Base-by-base conservation (phyloP, 2,888 invertebrate species). In the Hipparchia sbordonii region DNA sequence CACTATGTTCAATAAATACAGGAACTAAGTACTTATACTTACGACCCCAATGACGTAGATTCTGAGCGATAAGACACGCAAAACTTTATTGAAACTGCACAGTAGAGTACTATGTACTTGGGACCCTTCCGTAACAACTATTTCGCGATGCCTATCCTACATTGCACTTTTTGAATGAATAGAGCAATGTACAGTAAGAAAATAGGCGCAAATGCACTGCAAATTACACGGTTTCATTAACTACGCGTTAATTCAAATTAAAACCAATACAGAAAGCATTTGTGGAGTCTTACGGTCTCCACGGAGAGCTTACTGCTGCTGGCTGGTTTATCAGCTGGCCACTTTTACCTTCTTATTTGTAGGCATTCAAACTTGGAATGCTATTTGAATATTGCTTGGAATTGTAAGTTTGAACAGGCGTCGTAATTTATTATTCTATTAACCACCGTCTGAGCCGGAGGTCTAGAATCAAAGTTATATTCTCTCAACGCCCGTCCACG, bases 1-100 rank as follows among this genome's bases (percentile, higher is more conserved):
- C 6, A 46, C 5, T 48, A 39, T 9, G 3, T 62, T 62, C 46
- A 83, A 84, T 82, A 81, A 81, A 81, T 78, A 75, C 78, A 79
- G 85, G 83, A 72, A 75, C 71, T 71, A 75, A 65, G 82, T 83
- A 56, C 56, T 56, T 56, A 13, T 13, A 46, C 0, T 2, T 62
- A 81, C 85, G 88, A 87, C 84, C 86, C 86, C 83, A 87, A 86
- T 87, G 83, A 84, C 81, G 56, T 76, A 79, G 23, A 77, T 79
- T 82, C 79, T 79, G 77, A 70, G 80, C 87, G 90, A 90, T 90
- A 91, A 90, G 90, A 90, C 90, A 91, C 90, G 86, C 82, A 83
- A 81, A 81, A 76, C 81, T 79, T 80, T 77, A 82, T 78, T 68
- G 67, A 52, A 33, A 52, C 66, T 71, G 60, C 33, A 9, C 23